phyloP scores from a whole-genome alignment of 2,113 vertebrate species.

The Mesitornis unicolor region DNA sequence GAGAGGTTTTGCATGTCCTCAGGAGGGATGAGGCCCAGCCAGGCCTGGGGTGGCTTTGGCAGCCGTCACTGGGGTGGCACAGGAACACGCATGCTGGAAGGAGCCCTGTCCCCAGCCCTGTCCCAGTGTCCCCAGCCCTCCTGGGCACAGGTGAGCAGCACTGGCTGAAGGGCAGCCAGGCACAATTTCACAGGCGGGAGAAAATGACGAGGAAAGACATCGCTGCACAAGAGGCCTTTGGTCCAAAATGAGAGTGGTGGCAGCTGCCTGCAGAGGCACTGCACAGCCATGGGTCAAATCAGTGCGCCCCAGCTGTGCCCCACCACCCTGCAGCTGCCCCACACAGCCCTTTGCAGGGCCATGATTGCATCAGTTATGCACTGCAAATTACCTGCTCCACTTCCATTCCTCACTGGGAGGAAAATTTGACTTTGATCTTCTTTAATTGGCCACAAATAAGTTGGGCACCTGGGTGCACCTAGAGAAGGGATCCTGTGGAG shows the following conservation, averaged over 20 bases:
- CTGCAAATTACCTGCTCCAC: background rate
- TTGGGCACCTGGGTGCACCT: accelerated
- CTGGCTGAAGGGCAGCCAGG: background rate
- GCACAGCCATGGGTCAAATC: accelerated
- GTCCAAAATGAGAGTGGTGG: background rate
- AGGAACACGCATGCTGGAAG: accelerated
- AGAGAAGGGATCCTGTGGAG: accelerated
- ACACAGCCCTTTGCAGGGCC: background rate
- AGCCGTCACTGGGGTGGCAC: accelerated
- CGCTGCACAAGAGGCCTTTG: background rate
- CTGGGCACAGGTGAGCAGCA: accelerated
- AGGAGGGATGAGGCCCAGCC: accelerated
- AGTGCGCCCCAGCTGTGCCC: accelerated
- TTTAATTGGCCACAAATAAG: background rate
- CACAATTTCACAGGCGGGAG: background rate
- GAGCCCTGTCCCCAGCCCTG: background rate
- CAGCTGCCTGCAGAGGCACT: background rate
- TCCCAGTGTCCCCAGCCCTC: background rate
- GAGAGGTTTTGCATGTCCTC: accelerated
- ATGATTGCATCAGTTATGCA: accelerated
- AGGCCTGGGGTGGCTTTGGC: background rate
- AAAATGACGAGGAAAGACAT: background rate
- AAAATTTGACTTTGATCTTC: background rate
- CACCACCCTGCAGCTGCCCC: accelerated
- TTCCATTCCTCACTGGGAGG: accelerated